phyloP scores from a whole-genome alignment of 1,140 invertebrate genomes.

The Drosophila trapezifrons region DNA sequence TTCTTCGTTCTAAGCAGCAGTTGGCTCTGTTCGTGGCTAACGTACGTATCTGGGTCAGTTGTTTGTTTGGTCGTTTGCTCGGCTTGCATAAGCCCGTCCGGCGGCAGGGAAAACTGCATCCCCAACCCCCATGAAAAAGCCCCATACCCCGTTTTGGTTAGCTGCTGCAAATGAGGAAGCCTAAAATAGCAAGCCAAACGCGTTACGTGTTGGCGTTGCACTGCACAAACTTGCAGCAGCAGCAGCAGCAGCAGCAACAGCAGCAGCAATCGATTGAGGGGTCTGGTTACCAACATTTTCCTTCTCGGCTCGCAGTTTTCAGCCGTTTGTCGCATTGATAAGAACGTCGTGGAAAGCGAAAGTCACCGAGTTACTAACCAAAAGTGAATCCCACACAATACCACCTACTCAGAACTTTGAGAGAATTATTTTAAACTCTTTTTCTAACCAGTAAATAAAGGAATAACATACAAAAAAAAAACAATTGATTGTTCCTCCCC shows the following conservation, averaged over 20 bases:
- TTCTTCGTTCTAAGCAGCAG: constrained; percentile 20
- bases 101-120: constrained; percentile 8
- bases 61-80: constrained; percentile 40
- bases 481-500: constrained; percentile 3
- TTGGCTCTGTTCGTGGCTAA: constrained; percentile 34
- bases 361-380: constrained; percentile 22
- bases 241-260: constrained; percentile 34
- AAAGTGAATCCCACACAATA: constrained; percentile 18
- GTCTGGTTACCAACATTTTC: constrained; percentile 61
- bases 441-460: background rate
- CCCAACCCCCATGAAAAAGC: constrained; percentile 11
- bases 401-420: background rate
- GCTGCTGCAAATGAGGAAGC: constrained; percentile 75
- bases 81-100: constrained; percentile 55
- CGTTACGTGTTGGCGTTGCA: constrained; percentile 57
- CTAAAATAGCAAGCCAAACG: constrained; percentile 70
- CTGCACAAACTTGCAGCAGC: constrained; percentile 52
- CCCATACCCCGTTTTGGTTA: constrained; percentile 41
- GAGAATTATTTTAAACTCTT: background rate
- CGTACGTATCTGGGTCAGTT: constrained; percentile 55
- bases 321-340: constrained; percentile 74
- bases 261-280: constrained; percentile 61
- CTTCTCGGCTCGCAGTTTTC: constrained; percentile 60
- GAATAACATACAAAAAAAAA: background rate
- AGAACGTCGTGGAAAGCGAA: constrained; percentile 62